Evolutionary conservation across 2,888 invertebrate genomes (phyloP).

Genomic region (Acleris holmiana): DNA sequence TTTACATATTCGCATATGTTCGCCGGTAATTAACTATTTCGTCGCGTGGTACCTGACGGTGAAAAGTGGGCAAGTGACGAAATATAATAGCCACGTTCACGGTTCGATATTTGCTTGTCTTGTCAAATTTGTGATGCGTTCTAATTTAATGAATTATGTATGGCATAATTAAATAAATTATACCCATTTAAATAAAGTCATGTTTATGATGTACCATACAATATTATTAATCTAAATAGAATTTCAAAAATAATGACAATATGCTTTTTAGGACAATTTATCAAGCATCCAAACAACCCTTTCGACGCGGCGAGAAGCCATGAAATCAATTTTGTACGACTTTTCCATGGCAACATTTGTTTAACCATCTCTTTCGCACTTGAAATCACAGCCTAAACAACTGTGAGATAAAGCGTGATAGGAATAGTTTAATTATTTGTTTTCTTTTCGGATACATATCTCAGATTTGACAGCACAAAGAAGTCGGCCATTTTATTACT

Average conservation of each 20-base stretch:
- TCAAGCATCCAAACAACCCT: conserved; percentile 20
- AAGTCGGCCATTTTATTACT: conserved; percentile 82
- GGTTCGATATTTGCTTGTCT: conserved; percentile 3
- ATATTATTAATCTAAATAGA: background rate
- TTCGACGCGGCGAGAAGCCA: conserved; percentile 31
- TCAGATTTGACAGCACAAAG: conserved; percentile 82
- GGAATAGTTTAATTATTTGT: conserved; percentile 76
- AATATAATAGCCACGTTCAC: conserved; percentile 37
- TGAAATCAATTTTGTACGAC: conserved; percentile 35
- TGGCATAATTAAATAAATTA: background rate
- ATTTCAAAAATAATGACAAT: background rate
- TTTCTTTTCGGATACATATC: conserved; percentile 71
- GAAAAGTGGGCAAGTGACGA: conserved; percentile 33
- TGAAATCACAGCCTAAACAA: conserved; percentile 56
- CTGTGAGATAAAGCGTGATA: conserved; percentile 66
- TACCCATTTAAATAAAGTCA: background rate
- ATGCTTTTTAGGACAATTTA: background rate
- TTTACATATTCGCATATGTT: conserved; percentile 58
- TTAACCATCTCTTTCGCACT: conserved; percentile 60
- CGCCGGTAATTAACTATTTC: conserved; percentile 60
- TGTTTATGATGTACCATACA: background rate
- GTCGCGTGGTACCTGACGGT: conserved; percentile 69
- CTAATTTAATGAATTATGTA: conserved; percentile 1
- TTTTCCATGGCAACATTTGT: conserved; percentile 53
- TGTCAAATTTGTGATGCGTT: conserved; percentile 27